Evolutionary conservation across 2,888 invertebrate species (phyloP).

Genomic region (Neuroscelio doddi): DNA sequence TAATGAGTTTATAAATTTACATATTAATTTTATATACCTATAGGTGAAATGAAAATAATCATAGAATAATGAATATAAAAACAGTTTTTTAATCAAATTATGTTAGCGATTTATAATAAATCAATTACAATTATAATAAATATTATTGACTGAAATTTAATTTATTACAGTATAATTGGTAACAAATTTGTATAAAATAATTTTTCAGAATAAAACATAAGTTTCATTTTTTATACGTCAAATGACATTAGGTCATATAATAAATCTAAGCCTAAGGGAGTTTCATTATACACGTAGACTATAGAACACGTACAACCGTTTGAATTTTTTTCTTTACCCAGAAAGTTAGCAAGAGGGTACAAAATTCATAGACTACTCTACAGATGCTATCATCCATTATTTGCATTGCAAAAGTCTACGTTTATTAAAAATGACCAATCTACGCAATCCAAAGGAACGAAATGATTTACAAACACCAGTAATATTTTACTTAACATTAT

Average conservation of each 20-base stretch:
- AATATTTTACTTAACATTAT: slow-evolving; percentile 10
- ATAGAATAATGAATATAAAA: too few species aligned
- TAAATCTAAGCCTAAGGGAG: slow-evolving; percentile 51
- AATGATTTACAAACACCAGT: background rate
- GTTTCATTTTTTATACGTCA: too few species aligned
- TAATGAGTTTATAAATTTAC: too few species aligned
- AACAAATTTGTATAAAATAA: too few species aligned
- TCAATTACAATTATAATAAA: too few species aligned
- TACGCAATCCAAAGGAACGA: background rate
- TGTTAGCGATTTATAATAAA: too few species aligned
- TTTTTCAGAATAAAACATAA: too few species aligned
- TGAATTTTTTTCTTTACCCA: slow-evolving; percentile 48
- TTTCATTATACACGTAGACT: slow-evolving; percentile 52
- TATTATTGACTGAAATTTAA: too few species aligned
- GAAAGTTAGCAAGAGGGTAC: slow-evolving; percentile 24
- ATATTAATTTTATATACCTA: too few species aligned
- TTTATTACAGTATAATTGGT: too few species aligned
- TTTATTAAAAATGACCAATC: slow-evolving; percentile 58
- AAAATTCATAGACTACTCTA: slow-evolving; percentile 53
- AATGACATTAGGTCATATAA: slow-evolving; percentile 44
- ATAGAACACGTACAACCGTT: slow-evolving; percentile 41
- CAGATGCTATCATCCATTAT: slow-evolving; percentile 59
- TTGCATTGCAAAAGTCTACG: slow-evolving; percentile 63
- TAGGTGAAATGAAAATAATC: too few species aligned
- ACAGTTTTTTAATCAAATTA: too few species aligned